These are phyloP conservation scores for Sminthurinus aureus DNA, from an alignment of 2,888 invertebrate genomes.

Conservation along the genomic window DNA sequence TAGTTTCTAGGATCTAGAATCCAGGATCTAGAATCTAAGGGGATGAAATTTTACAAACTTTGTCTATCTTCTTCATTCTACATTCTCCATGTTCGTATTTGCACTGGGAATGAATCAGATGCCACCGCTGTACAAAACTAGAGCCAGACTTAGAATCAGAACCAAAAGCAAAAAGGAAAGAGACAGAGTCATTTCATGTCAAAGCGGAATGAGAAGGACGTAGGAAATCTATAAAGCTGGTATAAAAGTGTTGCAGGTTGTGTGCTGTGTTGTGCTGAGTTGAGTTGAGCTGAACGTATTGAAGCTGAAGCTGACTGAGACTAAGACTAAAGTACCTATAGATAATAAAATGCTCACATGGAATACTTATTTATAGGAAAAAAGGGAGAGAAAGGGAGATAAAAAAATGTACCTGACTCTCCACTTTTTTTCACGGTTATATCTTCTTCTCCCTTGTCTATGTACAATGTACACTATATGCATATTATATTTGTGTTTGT, in stretches of 20 bases:
- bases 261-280: too few relatives aligned
- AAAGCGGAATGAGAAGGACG: too few relatives aligned
- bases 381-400: constrained; percentile 3
- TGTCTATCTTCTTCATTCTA: too few relatives aligned
- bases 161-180: not conserved
- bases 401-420: constrained; percentile 38
- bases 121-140: not conserved
- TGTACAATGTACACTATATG: not conserved
- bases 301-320: too few relatives aligned
- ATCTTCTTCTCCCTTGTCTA: not conserved
- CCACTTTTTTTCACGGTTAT: constrained; percentile 33
- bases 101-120: not conserved
- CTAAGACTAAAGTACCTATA: too few relatives aligned
- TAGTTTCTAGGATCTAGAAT: too few relatives aligned
- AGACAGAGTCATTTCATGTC: not conserved
- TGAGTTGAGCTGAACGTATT: too few relatives aligned
- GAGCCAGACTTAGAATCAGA: not conserved
- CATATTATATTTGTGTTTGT: not conserved
- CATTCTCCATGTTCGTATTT: not conserved
- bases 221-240: too few relatives aligned
- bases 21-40: too few relatives aligned
- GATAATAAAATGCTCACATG: too few relatives aligned
- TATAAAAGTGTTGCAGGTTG: too few relatives aligned
- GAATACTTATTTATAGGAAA: not conserved
- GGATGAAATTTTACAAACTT: too few relatives aligned